phyloP scores from a whole-genome alignment of 2,113 vertebrate species.

The Albula goreensis region DNA sequence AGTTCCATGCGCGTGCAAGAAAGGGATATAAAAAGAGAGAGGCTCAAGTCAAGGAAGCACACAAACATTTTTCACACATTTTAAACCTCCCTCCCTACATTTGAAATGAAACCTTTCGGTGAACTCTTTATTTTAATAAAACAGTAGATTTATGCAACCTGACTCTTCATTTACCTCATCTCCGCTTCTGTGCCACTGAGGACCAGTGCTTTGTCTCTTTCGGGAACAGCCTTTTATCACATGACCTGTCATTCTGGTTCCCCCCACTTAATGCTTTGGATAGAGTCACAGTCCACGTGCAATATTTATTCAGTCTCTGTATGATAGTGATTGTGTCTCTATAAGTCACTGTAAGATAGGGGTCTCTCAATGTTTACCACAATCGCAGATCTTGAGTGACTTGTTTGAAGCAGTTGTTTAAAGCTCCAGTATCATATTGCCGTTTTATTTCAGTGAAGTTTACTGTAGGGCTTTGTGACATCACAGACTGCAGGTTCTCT shows the following conservation, averaged over 20 bases:
- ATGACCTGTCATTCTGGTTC: background rate
- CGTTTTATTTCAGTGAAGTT: background rate
- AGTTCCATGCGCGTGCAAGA: background rate
- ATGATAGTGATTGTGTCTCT: no score
- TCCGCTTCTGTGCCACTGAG: background rate
- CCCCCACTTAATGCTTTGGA: background rate
- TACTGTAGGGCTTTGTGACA: background rate
- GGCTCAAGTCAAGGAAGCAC: background rate
- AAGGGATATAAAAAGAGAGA: background rate
- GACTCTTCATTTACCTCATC: background rate
- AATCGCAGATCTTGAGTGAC: background rate
- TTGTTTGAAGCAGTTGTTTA: background rate
- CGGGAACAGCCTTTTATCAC: background rate
- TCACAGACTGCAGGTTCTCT: background rate
- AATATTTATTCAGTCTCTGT: no score
- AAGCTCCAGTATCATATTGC: background rate
- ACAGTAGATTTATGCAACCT: background rate
- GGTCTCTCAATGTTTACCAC: background rate
- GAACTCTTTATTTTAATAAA: background rate
- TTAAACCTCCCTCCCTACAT: background rate
- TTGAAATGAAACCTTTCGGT: background rate
- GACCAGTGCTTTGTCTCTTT: background rate
- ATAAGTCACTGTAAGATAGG: background rate
- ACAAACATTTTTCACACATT: slow-evolving; percentile 4
- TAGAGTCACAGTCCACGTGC: no score